A percentile compares a stretch with the other conserved stretches of the same genome.
phyloP scores from a whole-genome alignment of 2,797 vertebrate species.

The Gallirallus australis region DNA sequence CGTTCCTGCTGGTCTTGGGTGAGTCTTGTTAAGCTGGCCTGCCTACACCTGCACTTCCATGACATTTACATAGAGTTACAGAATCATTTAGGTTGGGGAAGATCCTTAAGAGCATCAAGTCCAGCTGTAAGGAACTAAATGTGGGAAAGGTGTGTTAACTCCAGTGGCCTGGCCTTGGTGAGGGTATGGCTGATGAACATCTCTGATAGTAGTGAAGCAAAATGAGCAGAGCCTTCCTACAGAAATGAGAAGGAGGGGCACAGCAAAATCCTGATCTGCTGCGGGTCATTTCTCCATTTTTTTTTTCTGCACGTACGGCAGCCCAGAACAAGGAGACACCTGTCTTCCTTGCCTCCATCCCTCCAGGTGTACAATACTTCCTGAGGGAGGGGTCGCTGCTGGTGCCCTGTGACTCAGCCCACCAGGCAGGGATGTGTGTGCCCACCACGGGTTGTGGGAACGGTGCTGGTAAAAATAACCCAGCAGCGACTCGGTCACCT shows the following conservation, averaged over 20 bases:
- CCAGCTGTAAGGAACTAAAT: not conserved
- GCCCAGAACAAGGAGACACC: not conserved
- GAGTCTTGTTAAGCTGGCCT: not conserved
- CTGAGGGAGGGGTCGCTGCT: not conserved
- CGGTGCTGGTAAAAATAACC: conserved; percentile 36
- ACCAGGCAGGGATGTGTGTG: not conserved
- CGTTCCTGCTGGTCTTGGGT: not conserved
- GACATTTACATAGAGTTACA: not conserved
- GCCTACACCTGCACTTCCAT: not conserved
- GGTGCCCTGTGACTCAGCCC: not conserved
- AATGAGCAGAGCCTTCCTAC: not conserved
- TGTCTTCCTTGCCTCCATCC: not conserved
- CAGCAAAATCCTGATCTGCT: not conserved
- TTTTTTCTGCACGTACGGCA: not conserved
- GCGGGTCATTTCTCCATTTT: not conserved
- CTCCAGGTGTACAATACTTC: not conserved
- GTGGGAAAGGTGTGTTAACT: not conserved
- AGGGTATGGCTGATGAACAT: not conserved
- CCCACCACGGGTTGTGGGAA: not conserved
- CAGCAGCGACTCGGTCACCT: conserved; percentile 37
- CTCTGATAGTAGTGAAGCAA: not conserved
- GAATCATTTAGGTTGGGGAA: too few species aligned
- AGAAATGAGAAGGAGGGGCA: not conserved
- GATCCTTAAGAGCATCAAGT: too few species aligned
- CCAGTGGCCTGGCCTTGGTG: fast-evolving